phyloP scores from a whole-genome alignment of 2,113 vertebrate species.

The Nematolebias whitei region DNA sequence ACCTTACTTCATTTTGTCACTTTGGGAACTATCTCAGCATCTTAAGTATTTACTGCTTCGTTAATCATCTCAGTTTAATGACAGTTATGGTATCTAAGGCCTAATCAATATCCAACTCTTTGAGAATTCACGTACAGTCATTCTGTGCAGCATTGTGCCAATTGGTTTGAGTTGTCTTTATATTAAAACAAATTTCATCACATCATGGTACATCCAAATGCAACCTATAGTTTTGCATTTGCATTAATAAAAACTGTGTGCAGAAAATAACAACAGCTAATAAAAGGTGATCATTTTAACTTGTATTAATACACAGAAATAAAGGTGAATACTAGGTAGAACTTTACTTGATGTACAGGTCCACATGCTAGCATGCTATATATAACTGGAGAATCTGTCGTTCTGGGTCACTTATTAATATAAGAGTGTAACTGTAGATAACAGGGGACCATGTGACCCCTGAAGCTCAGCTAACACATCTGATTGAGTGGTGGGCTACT shows the following conservation, averaged over 20 bases:
- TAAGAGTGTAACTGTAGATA: background rate
- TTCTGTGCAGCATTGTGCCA: no score
- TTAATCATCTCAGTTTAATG: no score
- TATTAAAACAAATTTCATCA: no score
- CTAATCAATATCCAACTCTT: no score
- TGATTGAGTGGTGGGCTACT: background rate
- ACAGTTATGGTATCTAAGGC: no score
- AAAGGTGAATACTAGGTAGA: background rate
- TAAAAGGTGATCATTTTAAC: background rate
- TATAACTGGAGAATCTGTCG: background rate
- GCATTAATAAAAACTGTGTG: background rate
- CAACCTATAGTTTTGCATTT: background rate
- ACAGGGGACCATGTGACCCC: background rate
- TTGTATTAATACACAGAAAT: background rate
- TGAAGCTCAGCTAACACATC: background rate
- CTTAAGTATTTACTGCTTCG: no score
- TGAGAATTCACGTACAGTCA: no score
- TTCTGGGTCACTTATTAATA: background rate
- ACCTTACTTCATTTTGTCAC: no score
- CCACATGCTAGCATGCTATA: background rate
- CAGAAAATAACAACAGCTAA: background rate
- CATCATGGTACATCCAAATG: no score
- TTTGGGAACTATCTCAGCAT: no score
- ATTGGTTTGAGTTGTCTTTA: no score
- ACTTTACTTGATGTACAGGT: background rate